Evolutionary conservation across 1,140 invertebrate species (phyloP).

Genomic region (Camponotus vicinus): DNA sequence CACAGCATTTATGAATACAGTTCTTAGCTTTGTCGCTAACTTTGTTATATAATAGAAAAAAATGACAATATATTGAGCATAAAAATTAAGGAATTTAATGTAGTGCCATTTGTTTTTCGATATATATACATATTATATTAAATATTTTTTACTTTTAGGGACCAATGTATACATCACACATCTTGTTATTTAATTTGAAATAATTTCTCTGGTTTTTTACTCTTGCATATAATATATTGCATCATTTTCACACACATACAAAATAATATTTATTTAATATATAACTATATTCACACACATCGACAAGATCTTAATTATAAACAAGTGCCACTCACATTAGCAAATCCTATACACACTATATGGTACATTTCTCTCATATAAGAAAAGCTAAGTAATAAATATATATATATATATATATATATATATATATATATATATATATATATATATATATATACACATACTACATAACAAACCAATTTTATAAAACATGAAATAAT

Average conservation of each 20-base stretch:
- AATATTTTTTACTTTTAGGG: conserved; percentile 51
- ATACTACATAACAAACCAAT: conserved; percentile 33
- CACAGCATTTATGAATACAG: conserved; percentile 31
- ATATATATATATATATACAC: conserved; percentile 26
- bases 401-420: conserved; percentile 31
- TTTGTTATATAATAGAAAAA: conserved; percentile 34
- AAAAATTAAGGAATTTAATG: conserved; percentile 51
- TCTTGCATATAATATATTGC: conserved; percentile 60
- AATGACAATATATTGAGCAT: conserved; percentile 33
- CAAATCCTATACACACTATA: conserved; percentile 13
- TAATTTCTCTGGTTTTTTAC: conserved; percentile 55
- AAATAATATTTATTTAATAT: conserved; percentile 52
- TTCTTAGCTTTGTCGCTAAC: conserved; percentile 35
- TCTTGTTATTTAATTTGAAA: conserved; percentile 62
- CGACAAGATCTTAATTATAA: conserved; percentile 28
- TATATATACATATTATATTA: conserved; percentile 7
- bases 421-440: conserved; percentile 32
- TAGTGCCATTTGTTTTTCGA: conserved; percentile 65
- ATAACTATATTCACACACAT: conserved; percentile 5
- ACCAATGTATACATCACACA: conserved; percentile 35
- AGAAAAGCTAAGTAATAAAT: not conserved
- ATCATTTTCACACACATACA: conserved; percentile 40
- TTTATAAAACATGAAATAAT: conserved; percentile 30
- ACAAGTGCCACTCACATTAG: conserved; percentile 34
- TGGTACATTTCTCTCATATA: conserved; percentile 4